A percentile compares a stretch with the other conserved stretches of the same genome.
phyloP scores from a whole-genome alignment of 2,113 vertebrate species.

The Natator depressus region DNA sequence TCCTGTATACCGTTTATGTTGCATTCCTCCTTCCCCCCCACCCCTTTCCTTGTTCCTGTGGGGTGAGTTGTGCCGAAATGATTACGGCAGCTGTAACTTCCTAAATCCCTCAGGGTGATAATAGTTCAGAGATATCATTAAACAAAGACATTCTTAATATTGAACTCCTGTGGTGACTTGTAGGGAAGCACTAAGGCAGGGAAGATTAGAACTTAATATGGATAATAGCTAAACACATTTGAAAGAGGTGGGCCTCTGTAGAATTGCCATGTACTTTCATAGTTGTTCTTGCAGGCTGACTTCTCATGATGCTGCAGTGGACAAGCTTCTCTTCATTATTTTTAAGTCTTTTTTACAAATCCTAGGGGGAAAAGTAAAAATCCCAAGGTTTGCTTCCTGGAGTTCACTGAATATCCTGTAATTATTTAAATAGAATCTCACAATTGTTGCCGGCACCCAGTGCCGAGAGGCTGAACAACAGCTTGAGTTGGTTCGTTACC shows the following conservation, averaged over 20 bases:
- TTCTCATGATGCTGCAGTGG: slow-evolving; percentile 27
- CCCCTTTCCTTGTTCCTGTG: neutral
- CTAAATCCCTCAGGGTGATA: slow-evolving; percentile 38
- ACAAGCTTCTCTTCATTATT: slow-evolving; percentile 32
- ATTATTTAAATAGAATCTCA: neutral
- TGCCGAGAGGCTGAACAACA: too few species aligned
- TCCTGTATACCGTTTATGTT: slow-evolving; percentile 15
- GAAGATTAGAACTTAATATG: slow-evolving; percentile 52
- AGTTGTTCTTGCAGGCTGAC: slow-evolving; percentile 21
- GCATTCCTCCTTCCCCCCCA: neutral
- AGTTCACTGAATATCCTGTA: neutral
- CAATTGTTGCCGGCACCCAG: too few species aligned
- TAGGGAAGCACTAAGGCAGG: slow-evolving; percentile 47
- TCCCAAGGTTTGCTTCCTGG: slow-evolving; percentile 37
- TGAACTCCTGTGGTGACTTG: slow-evolving; percentile 36
- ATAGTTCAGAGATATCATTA: slow-evolving; percentile 22
- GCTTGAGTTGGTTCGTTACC: too few species aligned
- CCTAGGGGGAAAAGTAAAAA: neutral
- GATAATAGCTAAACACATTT: slow-evolving; percentile 49
- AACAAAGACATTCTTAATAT: slow-evolving; percentile 23
- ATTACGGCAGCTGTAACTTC: slow-evolving; percentile 31
- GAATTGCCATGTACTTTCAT: slow-evolving; percentile 39
- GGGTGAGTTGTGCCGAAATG: neutral
- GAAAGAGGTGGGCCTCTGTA: slow-evolving; percentile 42
- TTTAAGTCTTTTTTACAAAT: slow-evolving; percentile 42